Evolutionary conservation across 2,797 vertebrate species (phyloP).

Genomic region (Glyptemys insculpta): DNA sequence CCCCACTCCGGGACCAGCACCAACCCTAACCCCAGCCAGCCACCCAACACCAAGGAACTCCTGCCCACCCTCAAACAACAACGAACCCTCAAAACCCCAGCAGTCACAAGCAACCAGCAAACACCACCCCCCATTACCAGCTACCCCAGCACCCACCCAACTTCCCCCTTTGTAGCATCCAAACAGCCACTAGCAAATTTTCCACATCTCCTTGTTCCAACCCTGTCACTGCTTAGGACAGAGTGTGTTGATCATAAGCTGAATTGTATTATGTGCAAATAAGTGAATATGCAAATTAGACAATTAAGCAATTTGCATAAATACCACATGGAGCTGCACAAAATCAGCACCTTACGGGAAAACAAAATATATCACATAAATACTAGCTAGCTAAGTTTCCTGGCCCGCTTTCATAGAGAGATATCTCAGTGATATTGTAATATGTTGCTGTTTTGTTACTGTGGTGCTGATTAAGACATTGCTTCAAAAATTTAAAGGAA

Average conservation of each 20-base stretch:
- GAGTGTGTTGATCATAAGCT: not conserved
- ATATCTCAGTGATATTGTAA: not conserved
- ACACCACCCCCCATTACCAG: not conserved
- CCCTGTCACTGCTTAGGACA: not conserved
- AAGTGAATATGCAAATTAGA: not conserved
- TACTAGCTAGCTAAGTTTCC: not conserved
- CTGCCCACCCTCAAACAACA: not conserved
- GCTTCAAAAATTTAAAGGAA: not conserved
- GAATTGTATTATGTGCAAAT: not conserved
- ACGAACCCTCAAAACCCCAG: not conserved
- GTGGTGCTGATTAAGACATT: not conserved
- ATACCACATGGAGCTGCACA: not conserved
- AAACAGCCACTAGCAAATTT: fast-evolving
- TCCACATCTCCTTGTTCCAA: fast-evolving
- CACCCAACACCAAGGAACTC: not conserved
- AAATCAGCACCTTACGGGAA: constrained; percentile 11
- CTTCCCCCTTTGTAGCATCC: not conserved
- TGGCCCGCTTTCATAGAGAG: not conserved
- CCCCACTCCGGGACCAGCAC: not conserved
- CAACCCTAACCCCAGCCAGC: not conserved
- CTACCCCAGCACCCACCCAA: not conserved
- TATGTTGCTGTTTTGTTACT: not conserved
- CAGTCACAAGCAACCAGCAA: not conserved
- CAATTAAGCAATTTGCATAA: not conserved
- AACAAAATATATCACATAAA: not conserved